phyloP scores from a whole-genome alignment of 64 coral and sea anemone species.

The Stichodactyla helianthus region DNA sequence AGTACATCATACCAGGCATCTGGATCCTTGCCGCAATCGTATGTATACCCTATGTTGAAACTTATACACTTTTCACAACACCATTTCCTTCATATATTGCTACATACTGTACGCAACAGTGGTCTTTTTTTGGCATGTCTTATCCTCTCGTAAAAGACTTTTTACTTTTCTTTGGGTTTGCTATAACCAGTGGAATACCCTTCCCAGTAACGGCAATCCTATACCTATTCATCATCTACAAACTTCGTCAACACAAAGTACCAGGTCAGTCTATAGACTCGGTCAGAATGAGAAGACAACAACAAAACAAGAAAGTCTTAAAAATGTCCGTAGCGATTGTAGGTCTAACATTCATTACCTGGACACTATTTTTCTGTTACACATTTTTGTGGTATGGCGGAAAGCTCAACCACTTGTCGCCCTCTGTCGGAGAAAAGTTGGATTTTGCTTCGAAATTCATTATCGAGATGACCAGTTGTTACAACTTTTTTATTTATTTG shows the following conservation, averaged over 20 bases:
- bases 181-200: neutral
- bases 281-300: neutral
- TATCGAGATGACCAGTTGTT: neutral
- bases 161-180: neutral
- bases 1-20: no score
- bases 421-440: neutral
- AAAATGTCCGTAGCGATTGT: neutral
- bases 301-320: conserved; percentile 14
- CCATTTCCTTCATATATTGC: no score
- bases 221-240: neutral
- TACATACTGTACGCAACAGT: no score
- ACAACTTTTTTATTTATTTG: neutral
- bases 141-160: neutral
- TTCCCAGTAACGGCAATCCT: neutral
- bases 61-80: no score
- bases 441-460: neutral
- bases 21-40: no score
- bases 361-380: neutral
- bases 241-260: conserved; percentile 1
- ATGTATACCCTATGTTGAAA: no score
- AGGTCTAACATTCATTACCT: neutral
- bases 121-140: no score
- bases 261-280: neutral
- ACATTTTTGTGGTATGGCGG: neutral
- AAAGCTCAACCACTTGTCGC: neutral